Conservation (phyloP, 2,797 vertebrate species). For the Forpus xanthops region DNA sequence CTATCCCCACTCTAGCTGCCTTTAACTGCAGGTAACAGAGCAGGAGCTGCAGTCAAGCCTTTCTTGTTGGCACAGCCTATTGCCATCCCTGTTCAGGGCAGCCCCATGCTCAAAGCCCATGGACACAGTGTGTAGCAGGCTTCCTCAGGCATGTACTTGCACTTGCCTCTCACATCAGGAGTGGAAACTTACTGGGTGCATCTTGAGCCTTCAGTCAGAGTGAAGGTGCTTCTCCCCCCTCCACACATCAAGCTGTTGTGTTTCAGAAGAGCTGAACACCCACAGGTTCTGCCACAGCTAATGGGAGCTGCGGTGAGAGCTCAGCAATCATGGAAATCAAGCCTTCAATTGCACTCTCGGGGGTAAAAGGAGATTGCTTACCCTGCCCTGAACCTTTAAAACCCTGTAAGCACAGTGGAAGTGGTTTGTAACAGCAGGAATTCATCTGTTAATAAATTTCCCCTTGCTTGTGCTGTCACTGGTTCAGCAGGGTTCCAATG, state of each 20-base stretch:
- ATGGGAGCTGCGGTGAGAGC: not conserved
- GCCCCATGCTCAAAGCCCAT: accelerated
- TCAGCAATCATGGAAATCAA: not conserved
- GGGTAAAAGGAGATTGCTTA: not conserved
- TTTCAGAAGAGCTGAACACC: not conserved
- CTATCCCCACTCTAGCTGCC: not conserved
- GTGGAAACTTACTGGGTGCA: not conserved
- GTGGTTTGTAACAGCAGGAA: conserved; percentile 24
- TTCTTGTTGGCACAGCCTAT: not conserved
- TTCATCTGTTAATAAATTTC: conserved; percentile 26
- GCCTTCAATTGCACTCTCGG: not conserved
- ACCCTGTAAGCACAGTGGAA: not conserved
- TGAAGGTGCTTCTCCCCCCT: not conserved
- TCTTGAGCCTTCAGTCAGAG: not conserved
- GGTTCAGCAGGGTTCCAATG: not conserved
- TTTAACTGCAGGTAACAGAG: not conserved
- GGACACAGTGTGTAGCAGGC: accelerated
- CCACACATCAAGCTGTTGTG: not conserved
- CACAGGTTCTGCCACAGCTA: not conserved
- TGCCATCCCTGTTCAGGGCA: not conserved
- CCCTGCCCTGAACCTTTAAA: not conserved
- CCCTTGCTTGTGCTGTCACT: not conserved
- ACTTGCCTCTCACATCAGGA: not conserved
- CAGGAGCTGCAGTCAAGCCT: not conserved
- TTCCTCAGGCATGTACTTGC: accelerated